Conservation (phyloP, 23 tunicate species). For the Trididemnum clinides region DNA sequence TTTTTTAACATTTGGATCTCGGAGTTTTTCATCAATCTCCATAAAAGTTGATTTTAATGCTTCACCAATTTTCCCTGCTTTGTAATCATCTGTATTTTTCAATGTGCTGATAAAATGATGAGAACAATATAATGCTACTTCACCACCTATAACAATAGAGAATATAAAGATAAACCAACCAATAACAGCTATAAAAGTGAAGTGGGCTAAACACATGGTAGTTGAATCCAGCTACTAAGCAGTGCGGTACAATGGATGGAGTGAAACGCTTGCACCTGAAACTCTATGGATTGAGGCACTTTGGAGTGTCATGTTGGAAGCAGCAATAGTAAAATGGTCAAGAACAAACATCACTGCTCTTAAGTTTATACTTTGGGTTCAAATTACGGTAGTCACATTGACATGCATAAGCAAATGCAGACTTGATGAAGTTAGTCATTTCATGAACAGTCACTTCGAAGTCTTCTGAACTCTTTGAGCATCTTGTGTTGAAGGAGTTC, state of each 20-base stretch:
- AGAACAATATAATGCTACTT: constrained; percentile 85
- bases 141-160: constrained; percentile 55
- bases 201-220: too few relatives aligned
- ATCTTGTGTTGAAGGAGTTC: neutral
- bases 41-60: constrained; percentile 77
- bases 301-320: too few relatives aligned
- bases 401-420: too few relatives aligned
- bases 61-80: constrained; percentile 49
- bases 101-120: constrained; percentile 63
- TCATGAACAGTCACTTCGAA: neutral
- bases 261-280: too few relatives aligned
- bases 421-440: neutral
- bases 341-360: too few relatives aligned
- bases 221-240: too few relatives aligned
- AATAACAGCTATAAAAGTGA: too few relatives aligned
- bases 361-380: too few relatives aligned
- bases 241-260: too few relatives aligned
- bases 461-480: neutral
- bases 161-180: neutral
- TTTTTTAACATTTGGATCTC: constrained; percentile 47
- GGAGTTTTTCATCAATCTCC: constrained; percentile 66
- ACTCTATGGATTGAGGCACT: too few relatives aligned
- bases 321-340: too few relatives aligned
- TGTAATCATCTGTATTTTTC: constrained; percentile 41
- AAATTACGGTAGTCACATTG: too few relatives aligned